Conservation (phyloP, 1,140 invertebrate species). For the Eriocheir sinensis region DNA sequence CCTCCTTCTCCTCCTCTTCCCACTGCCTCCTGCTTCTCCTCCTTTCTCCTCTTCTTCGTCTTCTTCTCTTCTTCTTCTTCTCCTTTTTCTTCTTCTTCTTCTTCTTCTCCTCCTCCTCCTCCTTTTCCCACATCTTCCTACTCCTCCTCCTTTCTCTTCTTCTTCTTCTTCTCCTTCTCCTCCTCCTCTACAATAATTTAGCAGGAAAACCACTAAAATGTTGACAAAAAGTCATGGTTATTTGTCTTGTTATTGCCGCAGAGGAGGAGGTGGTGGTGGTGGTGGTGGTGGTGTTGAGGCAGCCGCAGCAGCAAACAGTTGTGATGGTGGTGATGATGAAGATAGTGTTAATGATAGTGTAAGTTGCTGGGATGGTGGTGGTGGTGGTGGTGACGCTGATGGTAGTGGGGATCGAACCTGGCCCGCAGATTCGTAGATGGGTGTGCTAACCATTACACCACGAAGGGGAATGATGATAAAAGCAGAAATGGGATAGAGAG, state of each 20-base stretch:
- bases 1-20: background rate
- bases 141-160: too few species aligned
- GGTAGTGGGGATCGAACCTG: background rate
- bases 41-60: background rate
- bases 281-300: background rate
- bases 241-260: too few species aligned
- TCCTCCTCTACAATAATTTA: too few species aligned
- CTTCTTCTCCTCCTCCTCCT: slow-evolving; percentile 5
- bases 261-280: too few species aligned
- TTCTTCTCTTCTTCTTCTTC: background rate
- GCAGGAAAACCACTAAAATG: background rate
- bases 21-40: too few species aligned
- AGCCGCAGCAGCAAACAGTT: too few species aligned
- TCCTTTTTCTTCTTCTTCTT: too few species aligned
- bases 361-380: background rate
- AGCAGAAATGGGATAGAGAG: background rate
- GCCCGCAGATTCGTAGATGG: background rate
- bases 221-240: background rate
- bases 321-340: too few species aligned
- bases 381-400: background rate
- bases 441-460: background rate
- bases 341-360: background rate
- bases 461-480: background rate
- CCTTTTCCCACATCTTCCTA: background rate
- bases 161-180: background rate